Evolutionary conservation across 2,797 vertebrate species (phyloP).

Genomic region (Cynopterus sphinx): DNA sequence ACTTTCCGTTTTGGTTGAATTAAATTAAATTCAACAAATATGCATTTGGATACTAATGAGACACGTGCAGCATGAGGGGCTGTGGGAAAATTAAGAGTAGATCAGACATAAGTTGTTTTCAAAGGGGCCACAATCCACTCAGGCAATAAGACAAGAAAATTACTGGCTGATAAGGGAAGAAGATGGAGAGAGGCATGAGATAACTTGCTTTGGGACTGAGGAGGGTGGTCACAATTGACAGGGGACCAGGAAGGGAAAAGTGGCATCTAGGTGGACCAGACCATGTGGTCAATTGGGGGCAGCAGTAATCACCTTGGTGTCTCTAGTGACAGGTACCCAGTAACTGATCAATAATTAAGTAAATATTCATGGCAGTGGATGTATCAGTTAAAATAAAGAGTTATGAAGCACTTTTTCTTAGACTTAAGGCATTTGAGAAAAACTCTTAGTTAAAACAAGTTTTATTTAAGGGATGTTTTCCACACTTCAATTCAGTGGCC

Average conservation of each 20-base stretch:
- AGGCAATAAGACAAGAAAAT: background rate
- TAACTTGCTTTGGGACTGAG: rapidly evolving
- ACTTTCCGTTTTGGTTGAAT: background rate
- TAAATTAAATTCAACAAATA: background rate
- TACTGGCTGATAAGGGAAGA: background rate
- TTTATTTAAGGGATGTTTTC: background rate
- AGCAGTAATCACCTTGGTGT: background rate
- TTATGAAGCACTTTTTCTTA: background rate
- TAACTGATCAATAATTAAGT: background rate
- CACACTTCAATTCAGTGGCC: background rate
- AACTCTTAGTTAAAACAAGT: background rate
- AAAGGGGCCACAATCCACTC: background rate
- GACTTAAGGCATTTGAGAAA: background rate
- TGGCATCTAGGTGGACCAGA: background rate
- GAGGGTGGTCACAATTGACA: too few species aligned
- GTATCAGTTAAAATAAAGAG: background rate
- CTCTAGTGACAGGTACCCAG: background rate
- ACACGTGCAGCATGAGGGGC: background rate
- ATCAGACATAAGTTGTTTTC: background rate
- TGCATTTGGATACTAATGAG: background rate
- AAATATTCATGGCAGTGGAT: background rate
- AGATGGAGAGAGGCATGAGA: background rate
- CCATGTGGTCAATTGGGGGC: background rate
- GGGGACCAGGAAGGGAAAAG: background rate
- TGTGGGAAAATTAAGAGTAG: background rate